A percentile compares a stretch with the other conserved stretches of the same genome.
phyloP scores from a whole-genome alignment of 2,888 invertebrate species.

The Tipula confusa region DNA sequence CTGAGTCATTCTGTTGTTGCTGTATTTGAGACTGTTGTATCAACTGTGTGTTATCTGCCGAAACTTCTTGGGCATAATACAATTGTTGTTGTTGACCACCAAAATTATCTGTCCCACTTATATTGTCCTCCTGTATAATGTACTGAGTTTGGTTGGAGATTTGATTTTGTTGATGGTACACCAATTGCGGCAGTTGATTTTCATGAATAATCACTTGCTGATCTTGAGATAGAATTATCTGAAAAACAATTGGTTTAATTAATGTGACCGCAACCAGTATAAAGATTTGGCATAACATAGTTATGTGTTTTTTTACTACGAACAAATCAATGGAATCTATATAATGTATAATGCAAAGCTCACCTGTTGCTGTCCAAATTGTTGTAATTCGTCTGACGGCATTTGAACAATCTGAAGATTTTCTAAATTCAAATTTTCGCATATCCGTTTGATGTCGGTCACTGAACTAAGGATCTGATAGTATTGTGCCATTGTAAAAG shows the following conservation, averaged over 20 bases:
- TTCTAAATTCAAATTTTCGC: conserved; percentile 58
- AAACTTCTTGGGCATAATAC: conserved; percentile 37
- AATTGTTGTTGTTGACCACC: conserved; percentile 34
- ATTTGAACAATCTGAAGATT: conserved; percentile 43
- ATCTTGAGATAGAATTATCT: conserved; percentile 44
- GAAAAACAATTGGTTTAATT: not conserved
- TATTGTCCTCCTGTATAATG: conserved; percentile 39
- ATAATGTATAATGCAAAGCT: not conserved
- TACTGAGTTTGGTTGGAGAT: conserved; percentile 39
- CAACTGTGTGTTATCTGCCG: not conserved
- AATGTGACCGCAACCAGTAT: too few species aligned
- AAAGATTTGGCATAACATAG: not conserved
- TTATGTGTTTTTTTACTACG: too few species aligned
- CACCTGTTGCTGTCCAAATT: conserved; percentile 33
- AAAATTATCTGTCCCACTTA: not conserved
- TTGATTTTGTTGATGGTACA: conserved; percentile 40
- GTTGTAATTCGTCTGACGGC: conserved; percentile 43
- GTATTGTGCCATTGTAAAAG: conserved; percentile 44
- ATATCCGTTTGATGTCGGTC: conserved; percentile 61
- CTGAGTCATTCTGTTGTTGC: conserved; percentile 37
- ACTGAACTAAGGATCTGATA: conserved; percentile 62
- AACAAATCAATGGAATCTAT: too few species aligned
- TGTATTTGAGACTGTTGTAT: conserved; percentile 28
- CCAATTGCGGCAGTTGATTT: conserved; percentile 48
- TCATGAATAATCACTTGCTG: conserved; percentile 43